Base-by-base conservation (phyloP, 1,140 invertebrate species). In the Drosophila sturtevanti region DNA sequence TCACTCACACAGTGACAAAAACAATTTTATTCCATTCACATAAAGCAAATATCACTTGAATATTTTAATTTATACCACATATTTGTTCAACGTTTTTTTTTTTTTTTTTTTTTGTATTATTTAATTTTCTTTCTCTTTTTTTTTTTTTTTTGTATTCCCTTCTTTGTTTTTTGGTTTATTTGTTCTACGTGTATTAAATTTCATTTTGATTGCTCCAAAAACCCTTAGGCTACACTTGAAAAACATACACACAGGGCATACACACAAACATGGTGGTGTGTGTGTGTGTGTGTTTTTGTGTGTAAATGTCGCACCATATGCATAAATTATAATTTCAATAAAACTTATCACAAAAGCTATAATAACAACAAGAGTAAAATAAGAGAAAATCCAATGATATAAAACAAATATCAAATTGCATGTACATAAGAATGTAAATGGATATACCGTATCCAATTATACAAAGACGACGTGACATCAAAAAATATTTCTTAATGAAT, bases 241-340 rank as follows among this genome's bases (percentile, higher is more conserved):
- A 16, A 18, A 44, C 12, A 54, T 21, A 27, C 22, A 55, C 52
- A 44, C 14, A 21, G 18, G 41, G 41, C 41, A 48, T 16, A 48
- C 41, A 48, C 10, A 48, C 41, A 48, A 48, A 21, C 18, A 16
- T 11, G 27, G 3, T 41, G n/a, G 38, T 38, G 37, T 44, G 12
- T 44, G 41, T 44, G 38, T 7, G n/a, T 44, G 38, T 44, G 41
- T 48, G 4, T 3, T 18, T 10, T 48, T 18, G 9, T 48, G 41
- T 18, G 44, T 22, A 56, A 79, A 79, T 78, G 61, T 71, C 63
- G 59, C 62, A 21, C 35, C 59, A 66, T 60, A 75, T 67, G 69
- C 76, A 72, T 73, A 69, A 63, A 72, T 81, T 81, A 81, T 66
- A 76, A 63, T 63, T 71, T 63, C 72, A 76, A 71, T 80, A 71